Base-by-base conservation (phyloP, 2,113 vertebrate species). In the Cavia aperea region DNA sequence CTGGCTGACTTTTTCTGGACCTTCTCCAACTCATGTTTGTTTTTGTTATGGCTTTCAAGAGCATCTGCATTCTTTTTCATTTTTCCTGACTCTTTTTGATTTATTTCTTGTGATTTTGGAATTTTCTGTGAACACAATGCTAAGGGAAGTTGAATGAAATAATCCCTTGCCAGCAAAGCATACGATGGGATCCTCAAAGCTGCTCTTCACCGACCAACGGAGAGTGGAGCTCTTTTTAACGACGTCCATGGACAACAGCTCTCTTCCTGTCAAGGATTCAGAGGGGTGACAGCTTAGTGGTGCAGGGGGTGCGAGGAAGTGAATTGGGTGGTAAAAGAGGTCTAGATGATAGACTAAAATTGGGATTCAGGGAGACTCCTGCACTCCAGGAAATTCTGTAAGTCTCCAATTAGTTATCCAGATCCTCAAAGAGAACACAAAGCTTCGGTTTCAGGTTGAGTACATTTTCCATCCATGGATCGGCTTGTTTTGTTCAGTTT, bases 391-490 rank as follows among this genome's bases (percentile, higher is more conserved):
- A 95, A 96, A 94, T 84, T 95, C 85, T 97, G 91, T 92, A 92
- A 63, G 62, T 88, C 92, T 96, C 89, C 92, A 63, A 31, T 68
- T 84, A 65, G 60, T 68, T 93, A 86, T 96, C 92, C 94, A 90
- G 62, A 81, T 94, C 96, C 94, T 95, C 82, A 91, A 93, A 90
- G 89, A 79, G 90, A 89, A 93, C 62, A 86, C 51, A 33, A 90
- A 95, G 78, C 95, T 95, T 96, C 90, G 73, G 86, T 98, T 98
- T 98, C 97, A 97, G 89, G 94, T 97, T 98, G 97, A 98, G 94
- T 97, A 95, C 94, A 96, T 98, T 98, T 98, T 98, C 98, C 98
- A 97, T 96, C 94, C 96, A 94, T 96, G 97, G 97, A 98, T 97
- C 90, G 95, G 94, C 97, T 97, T 97, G 97, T 98, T 98, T 98